Evolutionary conservation across 2,797 vertebrate genomes (phyloP), one percentile per base, ranked within the genome.

Genomic region (Mus minutoides): DNA sequence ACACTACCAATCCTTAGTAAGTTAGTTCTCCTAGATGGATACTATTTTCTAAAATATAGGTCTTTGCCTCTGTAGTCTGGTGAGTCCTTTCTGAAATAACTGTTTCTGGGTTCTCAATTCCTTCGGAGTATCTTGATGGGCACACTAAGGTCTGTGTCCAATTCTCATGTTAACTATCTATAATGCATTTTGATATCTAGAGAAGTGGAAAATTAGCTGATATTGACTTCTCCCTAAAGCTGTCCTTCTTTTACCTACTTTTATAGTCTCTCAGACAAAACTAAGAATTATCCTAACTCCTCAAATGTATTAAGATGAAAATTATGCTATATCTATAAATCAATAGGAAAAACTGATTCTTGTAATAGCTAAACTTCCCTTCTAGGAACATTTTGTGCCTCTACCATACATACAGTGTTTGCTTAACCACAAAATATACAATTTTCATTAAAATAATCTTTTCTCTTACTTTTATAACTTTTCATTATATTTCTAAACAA

Each of bases 231-330:
- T 19, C 90, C 52, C 94, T 76, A 52, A 95, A 94, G 37, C 49
- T 24, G 49, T 62, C 17, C 89, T 71, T 91, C 7, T 89, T 93
- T 89, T 29, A 82, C 3, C n/a, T 92, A 19, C 67, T 96, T 93
- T 87, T 90, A 80, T 13, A 62, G 64, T 92, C 24, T 75, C 34
- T 69, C 49, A 91, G 71, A 64, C n/a, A 94, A 94, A 94, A 97
- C 37, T 58, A 94, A 73, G 9, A 94, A 90, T 67, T 88, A 83
- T n/a, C 52, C 69, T 90, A 83, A 79, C 58, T 90, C 87, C 83
- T 94, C 56, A 96, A 89, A 87, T 24, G 40, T 17, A 84, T 62
- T 54, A 16, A 19, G 92, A 89, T 64, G 21, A 88, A 6, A 91
- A 73, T 67, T 93, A 86, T 69, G 60, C 52, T 95, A 64, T 92